Evolutionary conservation across 2,113 vertebrate genomes (phyloP).

Genomic region (Osmerus eperlanus): DNA sequence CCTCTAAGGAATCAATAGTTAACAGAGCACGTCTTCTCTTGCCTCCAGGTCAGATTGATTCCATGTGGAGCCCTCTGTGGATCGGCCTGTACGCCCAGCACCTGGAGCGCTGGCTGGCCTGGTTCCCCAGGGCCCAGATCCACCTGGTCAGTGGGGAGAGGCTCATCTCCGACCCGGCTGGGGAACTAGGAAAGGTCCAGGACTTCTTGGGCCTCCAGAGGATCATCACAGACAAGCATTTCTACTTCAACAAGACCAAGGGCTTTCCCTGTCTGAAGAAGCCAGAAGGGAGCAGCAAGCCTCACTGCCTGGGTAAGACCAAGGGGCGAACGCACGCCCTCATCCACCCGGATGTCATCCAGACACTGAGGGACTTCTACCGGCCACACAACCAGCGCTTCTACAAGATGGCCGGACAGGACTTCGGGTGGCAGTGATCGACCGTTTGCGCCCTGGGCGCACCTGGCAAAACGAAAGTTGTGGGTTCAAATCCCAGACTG

Average conservation of each 20-base stretch:
- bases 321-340: conserved; percentile 76
- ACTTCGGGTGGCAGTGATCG: conserved; percentile 77
- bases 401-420: conserved; percentile 73
- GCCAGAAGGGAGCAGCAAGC: conserved; percentile 82
- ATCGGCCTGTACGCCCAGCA: conserved; percentile 86
- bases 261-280: conserved; percentile 81
- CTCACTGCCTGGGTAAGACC: conserved; percentile 86
- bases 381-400: conserved; percentile 73
- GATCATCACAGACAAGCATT: conserved; percentile 82
- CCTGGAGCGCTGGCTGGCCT: conserved; percentile 82
- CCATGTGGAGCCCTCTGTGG: conserved; percentile 80
- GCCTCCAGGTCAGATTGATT: conserved; percentile 67
- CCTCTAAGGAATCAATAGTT: too few relatives aligned
- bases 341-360: conserved; percentile 66
- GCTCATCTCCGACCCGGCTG: conserved; percentile 80
- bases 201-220: conserved; percentile 83
- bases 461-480: too few relatives aligned
- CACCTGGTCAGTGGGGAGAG: conserved; percentile 80
- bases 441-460: background rate
- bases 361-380: conserved; percentile 73
- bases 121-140: conserved; percentile 83
- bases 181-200: conserved; percentile 81
- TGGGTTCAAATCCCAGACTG: too few relatives aligned
- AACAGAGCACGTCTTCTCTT: background rate
- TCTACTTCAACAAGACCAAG: conserved; percentile 85